Evolutionary conservation across 1,140 invertebrate species (phyloP), one percentile per base, ranked within the genome.

Genomic region (Calosoma granatense): DNA sequence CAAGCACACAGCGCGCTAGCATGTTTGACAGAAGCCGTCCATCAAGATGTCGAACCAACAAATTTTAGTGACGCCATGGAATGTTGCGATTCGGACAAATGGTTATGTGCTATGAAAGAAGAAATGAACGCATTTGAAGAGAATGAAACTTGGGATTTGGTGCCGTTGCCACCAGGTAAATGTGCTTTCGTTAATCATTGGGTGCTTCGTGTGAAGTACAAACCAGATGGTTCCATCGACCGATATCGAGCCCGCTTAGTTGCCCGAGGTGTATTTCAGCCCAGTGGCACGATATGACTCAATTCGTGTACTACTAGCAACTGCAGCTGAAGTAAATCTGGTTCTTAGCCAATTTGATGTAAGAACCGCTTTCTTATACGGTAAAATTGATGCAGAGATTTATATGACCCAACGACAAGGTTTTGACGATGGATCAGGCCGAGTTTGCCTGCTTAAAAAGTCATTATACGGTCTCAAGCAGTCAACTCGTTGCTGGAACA

Each of bases 291-390:
- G 65, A 52, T 67, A 63, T 56, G 66, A 67, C 22, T 64, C 72
- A 21, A 63, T 78, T 43, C 61, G 76, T 62, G 56, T 68, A 30
- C n/a, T 77, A n/a, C 54, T 77, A 9, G 61, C 63, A 51, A 64
- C 75, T 55, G 64, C 70, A 51, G 67, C 66, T 6, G 51, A 64
- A 55, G 41, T 72, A 54, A 62, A 70, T 41, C 61, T 67, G 22
- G 20, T 66, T 14, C 60, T 77, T 14, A 30, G 57, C 26, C 70
- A 76, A 53, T 70, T 77, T 54, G 73, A 77, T 65, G 65, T 77
- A 1, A 72, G 68, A 60, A 70, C 71, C 56, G 75, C 74, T 1
- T 77, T 74, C 59, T 63, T 72, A 56, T 66, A 76, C 63, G 76
- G 67, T 12, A 59, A 64, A 39, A 61, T 72, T 23, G 60, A 72